Base-by-base conservation (phyloP, 1,140 invertebrate genomes). In the Drosophila ironensis region DNA sequence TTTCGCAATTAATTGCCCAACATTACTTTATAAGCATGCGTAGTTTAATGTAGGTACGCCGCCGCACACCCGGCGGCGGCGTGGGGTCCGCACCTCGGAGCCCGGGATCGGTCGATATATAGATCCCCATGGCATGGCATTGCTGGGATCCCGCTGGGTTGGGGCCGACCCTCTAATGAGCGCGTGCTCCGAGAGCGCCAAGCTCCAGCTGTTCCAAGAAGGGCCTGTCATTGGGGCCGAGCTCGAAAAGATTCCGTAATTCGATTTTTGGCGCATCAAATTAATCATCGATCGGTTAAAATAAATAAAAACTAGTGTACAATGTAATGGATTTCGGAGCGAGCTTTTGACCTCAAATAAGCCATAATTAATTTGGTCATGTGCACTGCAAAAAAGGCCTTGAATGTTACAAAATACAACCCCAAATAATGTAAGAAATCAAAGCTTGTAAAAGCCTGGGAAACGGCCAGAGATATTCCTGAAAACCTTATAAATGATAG, bases 241-340 rank as follows among this genome's bases (percentile, higher is more conserved):
- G n/a, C 16, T 59, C 22, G 8, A 28, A 46, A 51, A 72, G 52
- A 68, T 63, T 72, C 53, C 56, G 44, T 42, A 60, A 60, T 42
- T 69, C 47, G 17, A 22, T 47, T 60, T 81, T 78, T 84, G 24
- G 80, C 70, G 47, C 70, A 67, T 41, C 48, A 71, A 86, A 84
- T 84, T 71, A 84, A 84, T 84, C 80, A 84, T 86, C 72, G 59
- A 59, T 54, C 71, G 67, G 74, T 86, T 75, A 86, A 84, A 86
- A 84, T 84, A 86, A 84, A 86, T 84, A 84, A 84, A 81, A 84
- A 56, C 71, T 86, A 63, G 73, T 73, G 72, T 72, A 82, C 56
- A 70, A 69, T 70, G 57, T 74, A 82, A 84, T 84, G 74, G 64
- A 17, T 71, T 84, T 68, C 60, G 42, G 35, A 41, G 27, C 30